Evolutionary conservation across 2,888 invertebrate species (phyloP).

Genomic region (Andrena bucephala): DNA sequence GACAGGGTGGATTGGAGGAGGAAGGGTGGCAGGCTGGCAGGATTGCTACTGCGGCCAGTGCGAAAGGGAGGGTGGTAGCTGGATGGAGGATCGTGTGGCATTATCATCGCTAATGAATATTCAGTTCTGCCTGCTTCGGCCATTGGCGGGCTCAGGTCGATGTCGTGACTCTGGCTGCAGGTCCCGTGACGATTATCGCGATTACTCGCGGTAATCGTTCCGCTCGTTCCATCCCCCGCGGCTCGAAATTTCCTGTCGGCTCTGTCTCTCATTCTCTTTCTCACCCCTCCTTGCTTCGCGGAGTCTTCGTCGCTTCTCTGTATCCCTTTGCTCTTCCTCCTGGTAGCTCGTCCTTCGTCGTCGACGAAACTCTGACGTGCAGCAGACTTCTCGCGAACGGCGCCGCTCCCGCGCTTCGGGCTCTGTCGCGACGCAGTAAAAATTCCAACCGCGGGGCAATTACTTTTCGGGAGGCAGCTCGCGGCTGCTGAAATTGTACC

Average conservation of each 20-base stretch:
- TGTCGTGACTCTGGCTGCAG: conserved; percentile 74
- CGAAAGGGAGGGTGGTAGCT: conserved; percentile 51
- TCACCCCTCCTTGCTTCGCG: background rate
- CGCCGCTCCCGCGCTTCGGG: background rate
- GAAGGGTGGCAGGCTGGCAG: conserved; percentile 25
- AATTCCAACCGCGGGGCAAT: conserved; percentile 54
- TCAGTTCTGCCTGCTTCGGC: conserved; percentile 78
- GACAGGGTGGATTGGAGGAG: conserved; percentile 14
- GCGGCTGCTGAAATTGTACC: conserved; percentile 43
- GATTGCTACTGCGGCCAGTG: conserved; percentile 30
- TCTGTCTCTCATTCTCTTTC: background rate
- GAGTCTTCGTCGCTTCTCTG: background rate
- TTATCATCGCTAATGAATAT: conserved; percentile 82
- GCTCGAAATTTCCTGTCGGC: conserved; percentile 45
- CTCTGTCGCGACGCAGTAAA: conserved; percentile 45
- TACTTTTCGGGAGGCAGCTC: conserved; percentile 52
- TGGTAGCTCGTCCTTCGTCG: background rate
- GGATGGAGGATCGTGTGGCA: conserved; percentile 72
- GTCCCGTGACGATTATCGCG: conserved; percentile 72
- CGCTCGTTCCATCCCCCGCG: conserved; percentile 39
- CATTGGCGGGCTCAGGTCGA: conserved; percentile 72
- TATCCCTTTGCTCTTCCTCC: background rate
- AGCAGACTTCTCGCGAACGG: background rate
- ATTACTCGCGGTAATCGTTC: conserved; percentile 69
- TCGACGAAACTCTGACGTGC: background rate